Percentiles rank a stretch among this genome's conserved stretches.
These are phyloP conservation scores for Tetanocera ferruginea DNA, from an alignment of 2,888 invertebrate species.

Conservation along the genomic window DNA sequence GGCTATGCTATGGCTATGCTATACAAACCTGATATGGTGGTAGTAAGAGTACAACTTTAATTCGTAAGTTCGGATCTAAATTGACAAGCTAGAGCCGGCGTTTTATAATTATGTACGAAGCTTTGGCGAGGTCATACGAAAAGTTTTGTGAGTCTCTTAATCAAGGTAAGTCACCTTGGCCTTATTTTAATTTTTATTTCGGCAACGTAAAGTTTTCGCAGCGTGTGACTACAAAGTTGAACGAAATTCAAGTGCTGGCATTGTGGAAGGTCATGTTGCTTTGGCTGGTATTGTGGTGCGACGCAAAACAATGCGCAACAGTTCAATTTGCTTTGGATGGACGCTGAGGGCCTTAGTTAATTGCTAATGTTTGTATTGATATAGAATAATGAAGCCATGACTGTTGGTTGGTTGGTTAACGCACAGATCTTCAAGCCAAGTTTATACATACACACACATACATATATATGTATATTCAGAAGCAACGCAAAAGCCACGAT, in stretches of 20 bases:
- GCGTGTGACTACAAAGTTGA: slow-evolving; percentile 48
- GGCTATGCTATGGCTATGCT: background rate
- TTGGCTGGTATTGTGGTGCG: slow-evolving; percentile 34
- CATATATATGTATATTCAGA: background rate
- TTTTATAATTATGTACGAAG: slow-evolving; percentile 56
- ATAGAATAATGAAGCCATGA: slow-evolving; percentile 22
- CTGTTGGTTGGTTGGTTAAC: background rate
- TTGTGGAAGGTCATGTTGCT: slow-evolving; percentile 66
- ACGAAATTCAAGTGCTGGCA: slow-evolving; percentile 56
- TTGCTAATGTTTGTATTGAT: slow-evolving; percentile 6
- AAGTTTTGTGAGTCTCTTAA: slow-evolving; percentile 64
- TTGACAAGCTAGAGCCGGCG: slow-evolving; percentile 33
- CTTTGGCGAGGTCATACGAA: slow-evolving; percentile 64
- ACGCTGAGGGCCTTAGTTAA: slow-evolving; percentile 41
- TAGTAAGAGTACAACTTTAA: background rate
- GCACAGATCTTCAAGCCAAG: background rate
- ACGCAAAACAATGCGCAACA: slow-evolving; percentile 1
- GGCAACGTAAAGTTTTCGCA: slow-evolving; percentile 47
- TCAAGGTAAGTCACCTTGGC: slow-evolving; percentile 68
- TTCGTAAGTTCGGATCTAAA: slow-evolving; percentile 30
- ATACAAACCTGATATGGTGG: slow-evolving; percentile 20
- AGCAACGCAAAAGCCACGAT: background rate
- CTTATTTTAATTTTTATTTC: slow-evolving; percentile 60
- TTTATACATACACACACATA: background rate
- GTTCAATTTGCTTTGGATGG: background rate